Evolutionary conservation across 2,113 vertebrate genomes (phyloP), one percentile per base, ranked within the genome.

Genomic region (Synodontis membranacea): DNA sequence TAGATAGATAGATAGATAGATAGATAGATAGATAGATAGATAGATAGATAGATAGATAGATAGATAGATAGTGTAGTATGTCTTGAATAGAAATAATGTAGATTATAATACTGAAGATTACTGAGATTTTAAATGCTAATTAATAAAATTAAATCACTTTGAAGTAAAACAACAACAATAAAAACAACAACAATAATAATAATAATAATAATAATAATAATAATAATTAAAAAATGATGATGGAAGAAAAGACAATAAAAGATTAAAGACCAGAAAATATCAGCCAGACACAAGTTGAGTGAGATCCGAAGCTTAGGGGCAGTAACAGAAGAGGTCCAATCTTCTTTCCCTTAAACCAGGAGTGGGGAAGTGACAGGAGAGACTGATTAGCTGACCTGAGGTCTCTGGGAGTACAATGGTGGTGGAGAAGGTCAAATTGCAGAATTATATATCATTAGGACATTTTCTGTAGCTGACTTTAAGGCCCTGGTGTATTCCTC

Each of bases 371-470:
- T 52, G 48, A 78, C 75, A 78, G 75, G n/a, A 52, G 75, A 78
- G 75, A 78, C 75, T 78, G 75, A 78, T 78, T 52, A 78, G 75
- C 75, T 78, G 75, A 78, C 75, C 75, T 78, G n/a, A 78, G 75
- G 75, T 78, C n/a, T 7, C 48, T n/a, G n/a, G 2, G 28, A 78
- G 75, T 76, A 48, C 25, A 48, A 48, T 76, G 44, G 72, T 21
- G 15, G 46, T 78, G n/a, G n/a, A 34, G 48, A 52, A 78, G 75
- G 75, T 78, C 75, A 78, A 8, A 52, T 52, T 52, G 15, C 7
- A 2, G n/a, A 52, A 52, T 78, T 78, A 52, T 34, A 78, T 78
- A 52, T 78, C 17, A 1, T 78, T 78, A 52, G 14, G n/a, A 52
- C 28, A 74, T 52, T 78, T 78, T 52, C 46, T 78, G 48, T 52